Conservation (phyloP, 2,113 vertebrate genomes). For the Brevimyrus niger region DNA sequence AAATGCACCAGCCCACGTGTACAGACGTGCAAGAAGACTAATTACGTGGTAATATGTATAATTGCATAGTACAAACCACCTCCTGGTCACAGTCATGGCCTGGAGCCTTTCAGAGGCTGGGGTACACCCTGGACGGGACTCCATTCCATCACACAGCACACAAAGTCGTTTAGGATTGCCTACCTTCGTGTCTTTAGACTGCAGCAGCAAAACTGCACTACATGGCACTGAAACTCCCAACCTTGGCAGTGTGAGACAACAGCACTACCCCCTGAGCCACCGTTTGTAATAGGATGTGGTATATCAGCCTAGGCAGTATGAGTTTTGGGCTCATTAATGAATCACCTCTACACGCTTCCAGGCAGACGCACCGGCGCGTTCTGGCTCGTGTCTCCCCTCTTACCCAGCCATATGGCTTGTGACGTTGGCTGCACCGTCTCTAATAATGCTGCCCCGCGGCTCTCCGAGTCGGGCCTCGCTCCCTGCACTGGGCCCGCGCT, state of each 20-base stretch:
- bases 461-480: not conserved
- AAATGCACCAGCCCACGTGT: not conserved
- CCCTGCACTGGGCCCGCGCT: not conserved
- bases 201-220: not conserved
- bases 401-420: not conserved
- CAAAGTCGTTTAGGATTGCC: not conserved
- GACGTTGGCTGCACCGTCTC: not conserved
- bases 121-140: not conserved
- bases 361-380: not conserved
- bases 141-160: not conserved
- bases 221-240: not conserved
- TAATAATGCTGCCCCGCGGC: not conserved
- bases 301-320: not conserved
- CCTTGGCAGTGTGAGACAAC: not conserved
- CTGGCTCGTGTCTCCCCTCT: not conserved
- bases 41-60: not conserved
- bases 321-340: not conserved
- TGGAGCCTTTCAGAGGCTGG: not conserved
- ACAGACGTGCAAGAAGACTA: not conserved
- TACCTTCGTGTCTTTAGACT: not conserved
- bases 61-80: not conserved
- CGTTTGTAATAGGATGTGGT: not conserved
- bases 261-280: not conserved
- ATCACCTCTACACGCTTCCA: not conserved
- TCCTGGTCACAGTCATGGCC: not conserved